Base-by-base conservation (phyloP, 2,888 invertebrate genomes). In the Campoletis raptor region DNA sequence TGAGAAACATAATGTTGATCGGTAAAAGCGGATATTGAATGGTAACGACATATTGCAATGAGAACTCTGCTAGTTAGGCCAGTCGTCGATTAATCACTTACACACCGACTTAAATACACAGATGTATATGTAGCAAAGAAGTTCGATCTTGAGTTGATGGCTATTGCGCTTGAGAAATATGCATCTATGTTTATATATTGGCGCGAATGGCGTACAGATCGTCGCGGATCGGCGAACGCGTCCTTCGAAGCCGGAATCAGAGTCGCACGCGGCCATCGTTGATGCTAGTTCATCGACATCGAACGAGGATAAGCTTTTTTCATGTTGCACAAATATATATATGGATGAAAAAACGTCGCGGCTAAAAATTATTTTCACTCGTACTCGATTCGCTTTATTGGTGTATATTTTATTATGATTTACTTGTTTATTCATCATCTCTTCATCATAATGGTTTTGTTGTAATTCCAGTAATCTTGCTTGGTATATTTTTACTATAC, bases 161-260 rank as follows among this genome's bases (percentile, higher is more conserved):
- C 21, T 57, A 45, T 66, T 73, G 73, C 52, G 81, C 83, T 84
- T 84, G 84, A 81, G 86, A 81, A 81, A 81, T 64, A 37, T 81
- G 54, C 40, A 72, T 48, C 36, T 61, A 72, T 48, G 21, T 10
- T n/a, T 66, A 61, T 72, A 48, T 48, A 72, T 61, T 30, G 72
- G 69, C 81, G 72, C 73, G 61, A 72, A 73, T 54, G 74, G 74
- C 42, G 48, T 30, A 64, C 57, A n/a, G 85, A 88, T 90, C 89
- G 92, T 92, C 90, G 90, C 91, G 92, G 93, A 92, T 92, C 92
- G 90, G 86, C 90, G 92, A 89, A 89, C 90, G 90, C 90, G 93
- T 92, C 93, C 93, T 93, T 93, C 93, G 91, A 82, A 92, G 90
- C 92, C 92, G 93, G 92, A 93, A 93, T 93, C 91, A 90, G 83